Conservation (phyloP, 2,888 invertebrate genomes). For the Xylocampa areola region DNA sequence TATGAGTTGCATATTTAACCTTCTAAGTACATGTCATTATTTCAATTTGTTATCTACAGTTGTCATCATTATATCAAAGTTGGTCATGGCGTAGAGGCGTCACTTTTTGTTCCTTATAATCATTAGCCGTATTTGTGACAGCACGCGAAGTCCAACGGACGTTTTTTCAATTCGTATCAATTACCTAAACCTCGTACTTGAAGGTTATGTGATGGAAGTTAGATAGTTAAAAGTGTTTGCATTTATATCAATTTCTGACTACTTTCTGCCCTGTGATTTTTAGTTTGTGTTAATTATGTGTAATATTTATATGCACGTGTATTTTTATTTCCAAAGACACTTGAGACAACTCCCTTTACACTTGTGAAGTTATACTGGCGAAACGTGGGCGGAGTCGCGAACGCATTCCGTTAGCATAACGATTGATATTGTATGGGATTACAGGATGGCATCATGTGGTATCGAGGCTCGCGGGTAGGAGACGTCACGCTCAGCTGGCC, state of each 20-base stretch:
- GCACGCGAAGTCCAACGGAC: slow-evolving; percentile 56
- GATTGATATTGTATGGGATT: slow-evolving; percentile 67
- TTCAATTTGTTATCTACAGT: slow-evolving; percentile 42
- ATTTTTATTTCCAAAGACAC: background rate
- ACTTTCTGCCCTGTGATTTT: background rate
- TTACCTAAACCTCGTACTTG: slow-evolving; percentile 43
- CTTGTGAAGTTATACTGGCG: slow-evolving; percentile 7
- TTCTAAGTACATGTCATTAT: slow-evolving; percentile 31
- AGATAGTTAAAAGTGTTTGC: slow-evolving; percentile 3
- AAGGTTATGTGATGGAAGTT: slow-evolving; percentile 36
- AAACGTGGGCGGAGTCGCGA: slow-evolving; percentile 22
- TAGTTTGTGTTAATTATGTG: too few species aligned
- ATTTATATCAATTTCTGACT: background rate
- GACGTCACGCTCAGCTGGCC: slow-evolving; percentile 76
- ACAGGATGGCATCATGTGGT: slow-evolving; percentile 70
- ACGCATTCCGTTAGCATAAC: slow-evolving; percentile 46
- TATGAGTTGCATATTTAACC: slow-evolving; percentile 29
- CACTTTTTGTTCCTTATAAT: slow-evolving; percentile 66
- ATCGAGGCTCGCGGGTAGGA: slow-evolving; percentile 72
- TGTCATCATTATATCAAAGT: slow-evolving; percentile 47
- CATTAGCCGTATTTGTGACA: slow-evolving; percentile 69
- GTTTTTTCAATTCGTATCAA: slow-evolving; percentile 49
- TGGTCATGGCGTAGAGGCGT: slow-evolving; percentile 59
- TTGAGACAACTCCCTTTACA: slow-evolving; percentile 7
- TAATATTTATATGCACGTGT: too few species aligned